Evolutionary conservation across 2,113 vertebrate species (phyloP).

Genomic region (Tyrannus savana): DNA sequence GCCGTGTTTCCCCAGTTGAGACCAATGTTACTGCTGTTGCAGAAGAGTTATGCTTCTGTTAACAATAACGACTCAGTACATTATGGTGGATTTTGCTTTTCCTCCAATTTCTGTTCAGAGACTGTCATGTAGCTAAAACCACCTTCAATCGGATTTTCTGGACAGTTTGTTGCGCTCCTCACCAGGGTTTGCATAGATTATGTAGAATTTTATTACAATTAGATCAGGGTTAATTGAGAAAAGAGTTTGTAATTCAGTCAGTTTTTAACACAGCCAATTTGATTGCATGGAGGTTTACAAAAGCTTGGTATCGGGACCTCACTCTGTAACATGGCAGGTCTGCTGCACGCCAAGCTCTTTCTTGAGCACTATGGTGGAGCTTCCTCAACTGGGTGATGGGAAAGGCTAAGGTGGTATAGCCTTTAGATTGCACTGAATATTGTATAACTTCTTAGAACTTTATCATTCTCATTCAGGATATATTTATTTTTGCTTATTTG

Average conservation of each 20-base stretch:
- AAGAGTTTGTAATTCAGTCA: not conserved
- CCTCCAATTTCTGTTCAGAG: not conserved
- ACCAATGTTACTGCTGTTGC: slow-evolving; percentile 34
- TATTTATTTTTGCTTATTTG: not conserved
- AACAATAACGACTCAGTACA: slow-evolving; percentile 27
- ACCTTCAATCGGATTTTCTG: not conserved
- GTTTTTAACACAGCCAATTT: not conserved
- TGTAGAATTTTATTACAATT: not conserved
- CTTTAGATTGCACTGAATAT: not conserved
- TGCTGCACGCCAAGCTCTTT: not conserved
- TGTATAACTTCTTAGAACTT: not conserved
- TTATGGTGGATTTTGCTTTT: slow-evolving; percentile 18
- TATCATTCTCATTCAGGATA: not conserved
- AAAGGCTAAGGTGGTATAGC: not conserved
- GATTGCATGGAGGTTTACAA: not conserved
- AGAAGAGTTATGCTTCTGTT: slow-evolving; percentile 46
- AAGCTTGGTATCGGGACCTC: not conserved
- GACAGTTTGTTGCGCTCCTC: not conserved
- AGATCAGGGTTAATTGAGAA: not conserved
- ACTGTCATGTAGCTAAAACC: not conserved
- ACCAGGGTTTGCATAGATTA: not conserved
- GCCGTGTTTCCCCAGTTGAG: slow-evolving; percentile 39
- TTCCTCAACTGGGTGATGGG: not conserved
- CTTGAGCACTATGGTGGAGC: fast-evolving
- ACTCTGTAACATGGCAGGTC: not conserved